Conservation (phyloP, 92 coral and sea anemone genomes). For the Epizoanthus stellaris region DNA sequence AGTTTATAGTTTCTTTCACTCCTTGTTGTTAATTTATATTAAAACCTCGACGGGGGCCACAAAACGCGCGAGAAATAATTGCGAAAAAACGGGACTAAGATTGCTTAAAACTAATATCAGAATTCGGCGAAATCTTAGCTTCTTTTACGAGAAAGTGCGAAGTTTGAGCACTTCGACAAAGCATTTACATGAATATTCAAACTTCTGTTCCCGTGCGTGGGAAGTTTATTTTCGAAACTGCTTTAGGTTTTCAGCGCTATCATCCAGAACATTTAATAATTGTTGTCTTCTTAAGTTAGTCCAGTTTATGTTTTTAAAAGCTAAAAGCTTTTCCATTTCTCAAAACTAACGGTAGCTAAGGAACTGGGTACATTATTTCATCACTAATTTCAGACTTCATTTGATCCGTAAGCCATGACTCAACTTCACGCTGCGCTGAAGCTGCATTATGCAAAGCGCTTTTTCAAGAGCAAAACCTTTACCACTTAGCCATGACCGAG, state of each 20-base stretch:
- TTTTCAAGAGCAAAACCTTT: constrained; percentile 46
- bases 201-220: constrained; percentile 36
- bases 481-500: not conserved
- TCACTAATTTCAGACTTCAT: constrained; percentile 9
- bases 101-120: not conserved
- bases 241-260: constrained; percentile 3
- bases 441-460: constrained; percentile 84
- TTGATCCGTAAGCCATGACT: not conserved
- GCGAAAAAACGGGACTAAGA: constrained; percentile 1
- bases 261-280: not conserved
- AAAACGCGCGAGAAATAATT: not conserved
- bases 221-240: not conserved
- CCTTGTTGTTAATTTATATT: constrained; percentile 19
- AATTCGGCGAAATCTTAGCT: not conserved
- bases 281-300: not conserved
- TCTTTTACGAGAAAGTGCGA: not conserved
- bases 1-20: constrained; percentile 9
- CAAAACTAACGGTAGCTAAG: not conserved
- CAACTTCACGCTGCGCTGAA: constrained; percentile 52
- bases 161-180: not conserved
- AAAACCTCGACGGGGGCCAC: constrained; percentile 25
- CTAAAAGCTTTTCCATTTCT: not conserved
- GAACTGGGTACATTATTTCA: not conserved
- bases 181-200: constrained; percentile 28
- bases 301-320: not conserved